Evolutionary conservation across 2,888 invertebrate genomes (phyloP).

Genomic region (Idaea dimidiata): DNA sequence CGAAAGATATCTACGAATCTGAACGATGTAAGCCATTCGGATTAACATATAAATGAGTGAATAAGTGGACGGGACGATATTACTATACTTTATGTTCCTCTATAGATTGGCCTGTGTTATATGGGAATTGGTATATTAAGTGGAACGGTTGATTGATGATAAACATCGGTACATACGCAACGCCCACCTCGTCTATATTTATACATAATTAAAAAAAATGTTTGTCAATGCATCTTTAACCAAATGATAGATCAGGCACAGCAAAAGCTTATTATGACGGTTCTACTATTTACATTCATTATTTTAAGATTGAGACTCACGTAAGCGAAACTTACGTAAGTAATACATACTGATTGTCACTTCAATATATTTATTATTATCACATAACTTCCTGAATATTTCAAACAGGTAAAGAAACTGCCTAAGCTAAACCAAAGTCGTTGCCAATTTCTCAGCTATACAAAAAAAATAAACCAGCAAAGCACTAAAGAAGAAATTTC

Average conservation of each 20-base stretch:
- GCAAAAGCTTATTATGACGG: too few species aligned
- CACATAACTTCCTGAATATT: too few species aligned
- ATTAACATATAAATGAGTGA: slow-evolving; percentile 80
- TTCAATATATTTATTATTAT: too few species aligned
- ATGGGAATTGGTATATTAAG: slow-evolving; percentile 44
- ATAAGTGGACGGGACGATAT: slow-evolving; percentile 72
- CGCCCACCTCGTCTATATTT: slow-evolving; percentile 8
- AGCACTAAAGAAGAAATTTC: slow-evolving; percentile 26
- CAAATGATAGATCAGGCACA: too few species aligned
- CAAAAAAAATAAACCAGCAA: too few species aligned
- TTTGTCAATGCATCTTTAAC: too few species aligned
- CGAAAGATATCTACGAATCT: slow-evolving; percentile 75
- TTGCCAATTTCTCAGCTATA: background rate
- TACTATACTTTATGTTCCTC: slow-evolving; percentile 53
- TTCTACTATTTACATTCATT: too few species aligned
- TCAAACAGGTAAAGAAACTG: background rate
- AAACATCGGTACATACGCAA: slow-evolving; percentile 25
- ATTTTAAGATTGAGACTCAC: too few species aligned
- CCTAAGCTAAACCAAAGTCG: background rate
- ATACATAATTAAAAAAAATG: too few species aligned
- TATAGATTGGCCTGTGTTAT: slow-evolving; percentile 49
- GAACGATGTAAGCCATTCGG: slow-evolving; percentile 62
- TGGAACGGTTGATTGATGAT: slow-evolving; percentile 36
- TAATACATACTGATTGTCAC: too few species aligned
- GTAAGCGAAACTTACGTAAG: too few species aligned